Evolutionary conservation across 2,113 vertebrate species (phyloP).

Genomic region (Rallus limicola): DNA sequence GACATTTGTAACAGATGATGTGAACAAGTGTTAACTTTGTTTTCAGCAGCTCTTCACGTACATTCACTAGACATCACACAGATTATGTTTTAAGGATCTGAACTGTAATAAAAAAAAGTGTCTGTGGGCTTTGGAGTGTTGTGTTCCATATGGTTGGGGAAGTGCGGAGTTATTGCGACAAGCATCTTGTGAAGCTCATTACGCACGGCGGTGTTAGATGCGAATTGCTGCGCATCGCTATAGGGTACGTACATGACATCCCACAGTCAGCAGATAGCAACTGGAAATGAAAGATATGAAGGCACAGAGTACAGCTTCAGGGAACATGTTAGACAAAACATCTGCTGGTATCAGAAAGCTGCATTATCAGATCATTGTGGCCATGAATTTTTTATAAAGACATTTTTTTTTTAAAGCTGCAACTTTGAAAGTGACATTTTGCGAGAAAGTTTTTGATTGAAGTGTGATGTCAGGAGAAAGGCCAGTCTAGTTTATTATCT

Average conservation of each 20-base stretch:
- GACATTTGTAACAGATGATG: constrained; percentile 91
- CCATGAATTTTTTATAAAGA: constrained; percentile 89
- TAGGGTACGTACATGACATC: constrained; percentile 86
- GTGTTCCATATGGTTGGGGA: constrained; percentile 89
- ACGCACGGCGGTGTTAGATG: constrained; percentile 80
- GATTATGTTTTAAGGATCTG: constrained; percentile 88
- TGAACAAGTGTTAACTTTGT: constrained; percentile 90
- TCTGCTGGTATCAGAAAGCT: constrained; percentile 89
- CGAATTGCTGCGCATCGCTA: constrained; percentile 84
- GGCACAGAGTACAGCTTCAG: constrained; percentile 84
- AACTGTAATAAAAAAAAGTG: constrained; percentile 89
- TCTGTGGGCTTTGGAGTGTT: constrained; percentile 88
- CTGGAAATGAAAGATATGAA: constrained; percentile 87
- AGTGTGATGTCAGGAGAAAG: constrained; percentile 75
- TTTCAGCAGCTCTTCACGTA: constrained; percentile 85
- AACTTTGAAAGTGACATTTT: constrained; percentile 87
- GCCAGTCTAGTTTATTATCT: constrained; percentile 65
- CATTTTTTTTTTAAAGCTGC: constrained; percentile 68
- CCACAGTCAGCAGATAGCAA: constrained; percentile 87
- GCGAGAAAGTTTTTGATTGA: constrained; percentile 77
- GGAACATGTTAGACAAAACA: constrained; percentile 91
- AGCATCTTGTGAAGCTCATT: constrained; percentile 87
- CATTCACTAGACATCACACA: constrained; percentile 85
- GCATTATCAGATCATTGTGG: constrained; percentile 86
- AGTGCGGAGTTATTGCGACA: constrained; percentile 86